A percentile compares a stretch with the other conserved stretches of the same genome.
phyloP scores from a whole-genome alignment of 2,797 vertebrate species.

The Saxicola maurus region DNA sequence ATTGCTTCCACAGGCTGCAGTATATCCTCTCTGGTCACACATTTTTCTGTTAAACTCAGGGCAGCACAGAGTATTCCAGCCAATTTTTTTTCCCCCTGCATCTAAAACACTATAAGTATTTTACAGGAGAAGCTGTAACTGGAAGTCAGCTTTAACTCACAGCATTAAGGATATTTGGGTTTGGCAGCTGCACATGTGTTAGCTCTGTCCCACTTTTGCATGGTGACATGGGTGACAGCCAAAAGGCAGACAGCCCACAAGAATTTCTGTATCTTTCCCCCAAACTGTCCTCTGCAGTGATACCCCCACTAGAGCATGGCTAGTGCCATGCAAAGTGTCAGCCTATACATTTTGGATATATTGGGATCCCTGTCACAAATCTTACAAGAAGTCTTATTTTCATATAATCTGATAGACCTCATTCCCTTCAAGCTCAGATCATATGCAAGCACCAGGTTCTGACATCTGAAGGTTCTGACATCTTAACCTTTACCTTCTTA shows the following conservation, averaged over 20 bases:
- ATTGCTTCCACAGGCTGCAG: background rate
- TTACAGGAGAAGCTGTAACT: background rate
- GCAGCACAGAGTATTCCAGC: background rate
- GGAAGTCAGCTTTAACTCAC: background rate
- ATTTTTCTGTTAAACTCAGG: background rate
- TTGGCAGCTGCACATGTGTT: rapidly evolving
- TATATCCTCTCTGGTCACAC: background rate
- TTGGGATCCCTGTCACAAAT: background rate
- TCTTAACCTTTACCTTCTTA: background rate
- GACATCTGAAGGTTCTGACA: background rate
- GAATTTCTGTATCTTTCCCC: background rate
- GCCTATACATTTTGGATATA: background rate
- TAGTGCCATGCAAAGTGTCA: background rate
- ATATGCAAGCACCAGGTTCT: background rate
- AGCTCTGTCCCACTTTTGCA: background rate
- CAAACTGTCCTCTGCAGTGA: background rate
- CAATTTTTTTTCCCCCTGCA: background rate
- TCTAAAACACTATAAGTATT: background rate
- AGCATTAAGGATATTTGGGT: background rate
- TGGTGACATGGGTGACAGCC: background rate
- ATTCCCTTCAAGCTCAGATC: background rate
- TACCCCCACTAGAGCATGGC: rapidly evolving
- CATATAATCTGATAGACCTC: background rate
- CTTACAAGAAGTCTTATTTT: background rate
- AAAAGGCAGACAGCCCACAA: background rate